Percentiles rank a stretch among this genome's conserved stretches.
Conservation (phyloP, 2,113 vertebrate genomes). For the Xiphophorus hellerii region DNA sequence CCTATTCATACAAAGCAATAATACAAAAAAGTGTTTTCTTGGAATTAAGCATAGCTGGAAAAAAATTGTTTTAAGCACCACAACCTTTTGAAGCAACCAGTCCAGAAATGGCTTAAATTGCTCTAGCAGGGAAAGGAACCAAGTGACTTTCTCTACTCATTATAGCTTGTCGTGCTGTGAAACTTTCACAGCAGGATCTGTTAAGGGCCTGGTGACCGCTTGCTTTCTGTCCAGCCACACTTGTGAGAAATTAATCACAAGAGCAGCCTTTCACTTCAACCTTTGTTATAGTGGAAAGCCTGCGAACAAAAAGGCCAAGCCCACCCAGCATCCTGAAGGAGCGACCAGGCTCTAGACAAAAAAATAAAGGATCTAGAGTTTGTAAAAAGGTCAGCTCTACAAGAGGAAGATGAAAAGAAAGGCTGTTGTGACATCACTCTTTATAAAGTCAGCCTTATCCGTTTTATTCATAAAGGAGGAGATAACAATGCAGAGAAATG, state of each 20-base stretch:
- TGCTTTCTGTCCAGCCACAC: slow-evolving; percentile 31
- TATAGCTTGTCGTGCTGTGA: slow-evolving; percentile 39
- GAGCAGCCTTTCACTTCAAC: slow-evolving; percentile 43
- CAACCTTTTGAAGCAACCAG: background rate
- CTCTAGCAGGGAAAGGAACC: slow-evolving; percentile 7
- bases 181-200: slow-evolving; percentile 38
- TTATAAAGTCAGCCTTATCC: slow-evolving; percentile 32
- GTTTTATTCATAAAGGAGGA: slow-evolving; percentile 38
- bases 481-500: slow-evolving; percentile 48
- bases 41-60: background rate
- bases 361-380: background rate
- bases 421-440: slow-evolving; percentile 44
- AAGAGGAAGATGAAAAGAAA: slow-evolving; percentile 40
- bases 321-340: background rate
- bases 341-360: slow-evolving; percentile 9
- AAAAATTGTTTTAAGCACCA: background rate
- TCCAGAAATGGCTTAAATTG: slow-evolving; percentile 39
- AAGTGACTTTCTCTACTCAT: slow-evolving; percentile 24
- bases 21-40: background rate
- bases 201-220: slow-evolving; percentile 28
- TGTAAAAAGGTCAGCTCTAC: slow-evolving; percentile 39
- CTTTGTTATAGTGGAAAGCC: slow-evolving; percentile 24
- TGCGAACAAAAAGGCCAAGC: slow-evolving; percentile 30
- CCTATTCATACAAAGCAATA: background rate
- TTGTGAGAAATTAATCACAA: slow-evolving; percentile 43